Base-by-base conservation (phyloP, 2,797 vertebrate species). In the Salmo trutta region DNA sequence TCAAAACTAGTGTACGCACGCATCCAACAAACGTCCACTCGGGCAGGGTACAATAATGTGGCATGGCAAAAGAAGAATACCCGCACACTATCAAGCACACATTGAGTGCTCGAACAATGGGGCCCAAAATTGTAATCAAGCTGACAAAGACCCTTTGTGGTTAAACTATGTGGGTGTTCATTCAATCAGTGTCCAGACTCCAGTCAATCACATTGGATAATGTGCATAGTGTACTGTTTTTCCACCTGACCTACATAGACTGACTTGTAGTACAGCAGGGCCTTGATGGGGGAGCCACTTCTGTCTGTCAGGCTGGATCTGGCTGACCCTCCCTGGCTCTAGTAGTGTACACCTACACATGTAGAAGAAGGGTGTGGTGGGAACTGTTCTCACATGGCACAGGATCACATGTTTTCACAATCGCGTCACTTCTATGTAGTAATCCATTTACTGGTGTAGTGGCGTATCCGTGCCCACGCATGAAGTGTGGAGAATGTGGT, bases 391-490 rank as follows among this genome's bases (percentile, higher is more conserved):
- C 72, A 69, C 73, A 69, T 78, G 71, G 21, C n/a, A 21, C 56
- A 7, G 56, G 56, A 75, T 87, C 87, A 81, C 82, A 81, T 84
- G 77, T 82, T 86, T 88, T 85, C 76, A 84, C 80, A 52, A 33
- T 33, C 0, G 4, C 33, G 2, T 29, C 29, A 29, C 29, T 67
- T 71, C 85, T 77, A 80, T 79, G 76, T 47, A 47, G 8, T 47
- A 77, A 85, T 77, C 67, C 0, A 41, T 74, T 85, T 73, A 81
- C 73, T 62, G 16, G 21, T 62, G 21, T 62, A 24, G 59, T 8
- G 36, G 27, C 72, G 71, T 73, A 67, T 75, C 52, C 3, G 75
- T 8, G 79, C 84, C 82, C 62, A 75, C 73, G 47, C 24, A 19
- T 12, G 59, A 47, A 62, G 52, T 81, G 71, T 85, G 81, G 75